Base-by-base conservation (phyloP, 2,888 invertebrate genomes). In the Sphaeridia pumilis region DNA sequence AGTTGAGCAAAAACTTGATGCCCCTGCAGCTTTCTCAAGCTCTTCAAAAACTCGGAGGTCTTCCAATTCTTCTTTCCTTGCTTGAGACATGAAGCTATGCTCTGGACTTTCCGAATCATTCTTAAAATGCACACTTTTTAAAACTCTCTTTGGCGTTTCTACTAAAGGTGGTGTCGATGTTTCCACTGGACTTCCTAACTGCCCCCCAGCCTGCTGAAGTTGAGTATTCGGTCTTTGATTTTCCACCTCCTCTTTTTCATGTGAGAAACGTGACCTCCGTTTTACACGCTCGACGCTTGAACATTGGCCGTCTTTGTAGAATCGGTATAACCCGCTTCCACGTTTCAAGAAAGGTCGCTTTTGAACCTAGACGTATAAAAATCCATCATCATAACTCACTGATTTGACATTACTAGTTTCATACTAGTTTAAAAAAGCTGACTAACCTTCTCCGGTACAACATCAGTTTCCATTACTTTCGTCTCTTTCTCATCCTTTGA, bases 41-140 rank as follows among this genome's bases (percentile, higher is more conserved):
- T 83, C 68, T 67, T 88, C 86, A 71, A 88, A 88, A 66, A 85
- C 77, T 56, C 78, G 77, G 58, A 86, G 74, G 66, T 85, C 84
- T 28, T 79, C 79, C 2, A 70, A 63, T 69, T 61, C 55, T 53
- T 58, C 54, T 20, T 17, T 5, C 20, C 38, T 7, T 7, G 17
- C 38, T 5, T 38, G 12, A 38, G 38, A 38, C 7, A 38, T 38
- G 38, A 38, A 38, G 38, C 38, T 38, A 17, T 38, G 17, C 20
- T 38, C 38, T 20, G 38, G 38, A 17, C 17, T 38, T 20, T 17
- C 12, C 20, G 20, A 7, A 17, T 38, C 38, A 38, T 38, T 38
- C 20, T 38, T 20, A 17, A 38, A 38, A 17, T 38, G 38, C 17
- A 38, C 38, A 38, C 10, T 12, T 38, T 38, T 38, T 7, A 20